These are phyloP conservation scores for Lordiphosa clarofinis DNA, from an alignment of 1,140 invertebrate genomes.

Conservation along the genomic window DNA sequence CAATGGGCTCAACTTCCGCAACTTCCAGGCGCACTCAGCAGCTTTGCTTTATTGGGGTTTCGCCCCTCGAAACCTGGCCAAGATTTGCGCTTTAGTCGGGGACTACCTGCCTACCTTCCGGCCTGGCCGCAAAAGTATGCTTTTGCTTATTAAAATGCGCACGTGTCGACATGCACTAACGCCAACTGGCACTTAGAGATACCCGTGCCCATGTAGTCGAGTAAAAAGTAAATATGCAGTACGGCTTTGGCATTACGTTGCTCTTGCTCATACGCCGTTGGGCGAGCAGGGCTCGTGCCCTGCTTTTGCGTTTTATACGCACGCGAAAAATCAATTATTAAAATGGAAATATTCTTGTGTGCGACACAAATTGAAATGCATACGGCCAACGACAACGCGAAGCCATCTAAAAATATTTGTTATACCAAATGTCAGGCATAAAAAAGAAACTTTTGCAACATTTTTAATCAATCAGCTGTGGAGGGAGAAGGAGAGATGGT, in stretches of 20 bases:
- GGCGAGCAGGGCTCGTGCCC: conserved; percentile 4
- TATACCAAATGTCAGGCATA: conserved; percentile 25
- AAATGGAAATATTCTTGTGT: conserved; percentile 60
- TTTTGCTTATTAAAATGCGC: conserved; percentile 62
- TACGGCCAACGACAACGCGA: conserved; percentile 42
- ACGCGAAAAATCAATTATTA: conserved; percentile 77
- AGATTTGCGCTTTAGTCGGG: conserved; percentile 43
- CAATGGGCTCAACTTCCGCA: background rate
- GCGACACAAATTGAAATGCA: conserved; percentile 49
- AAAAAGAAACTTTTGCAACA: conserved; percentile 35
- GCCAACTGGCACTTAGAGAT: conserved; percentile 65
- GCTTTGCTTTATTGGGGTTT: conserved; percentile 17
- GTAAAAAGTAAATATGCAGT: conserved; percentile 41
- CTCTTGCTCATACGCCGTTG: conserved; percentile 56
- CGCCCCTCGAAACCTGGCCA: conserved; percentile 20
- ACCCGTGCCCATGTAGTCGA: conserved; percentile 29
- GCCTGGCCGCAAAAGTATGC: conserved; percentile 5
- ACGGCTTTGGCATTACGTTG: conserved; percentile 35
- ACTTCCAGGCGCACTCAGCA: conserved; percentile 6
- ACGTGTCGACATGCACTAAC: conserved; percentile 66
- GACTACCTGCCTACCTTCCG: conserved; percentile 20
- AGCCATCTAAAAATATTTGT: conserved; percentile 55
- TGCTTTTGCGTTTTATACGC: conserved; percentile 37
- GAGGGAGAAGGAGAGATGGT: conserved; percentile 9
- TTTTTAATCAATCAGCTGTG: conserved; percentile 68